phyloP scores from a whole-genome alignment of 2,797 vertebrate species.

The Macroramphosus scolopax region DNA sequence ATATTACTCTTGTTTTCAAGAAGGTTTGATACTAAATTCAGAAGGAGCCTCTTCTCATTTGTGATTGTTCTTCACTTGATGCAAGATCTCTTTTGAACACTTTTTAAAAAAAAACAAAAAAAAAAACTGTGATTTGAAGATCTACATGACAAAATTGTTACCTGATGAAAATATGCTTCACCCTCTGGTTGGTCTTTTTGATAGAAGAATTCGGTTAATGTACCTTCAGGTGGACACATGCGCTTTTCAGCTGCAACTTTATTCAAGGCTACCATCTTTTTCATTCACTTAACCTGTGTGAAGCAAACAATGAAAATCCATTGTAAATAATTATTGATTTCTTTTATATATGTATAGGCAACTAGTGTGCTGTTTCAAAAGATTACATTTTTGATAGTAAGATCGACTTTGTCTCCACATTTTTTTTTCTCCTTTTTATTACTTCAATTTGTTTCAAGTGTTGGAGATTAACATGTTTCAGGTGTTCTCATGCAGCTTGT shows the following conservation, averaged over 20 bases:
- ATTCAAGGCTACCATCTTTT: slow-evolving; percentile 60
- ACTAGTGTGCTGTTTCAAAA: slow-evolving; percentile 79
- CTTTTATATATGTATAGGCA: slow-evolving; percentile 80
- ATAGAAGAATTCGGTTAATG: slow-evolving; percentile 50
- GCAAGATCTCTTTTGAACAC: slow-evolving; percentile 62
- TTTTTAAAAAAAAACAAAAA: slow-evolving; percentile 58
- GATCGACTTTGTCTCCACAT: slow-evolving; percentile 62
- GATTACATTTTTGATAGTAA: slow-evolving; percentile 74
- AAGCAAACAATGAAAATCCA: slow-evolving; percentile 64
- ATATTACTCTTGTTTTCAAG: slow-evolving; percentile 57
- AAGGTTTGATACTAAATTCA: slow-evolving; percentile 58
- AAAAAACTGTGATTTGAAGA: slow-evolving; percentile 57
- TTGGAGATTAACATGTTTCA: slow-evolving; percentile 60
- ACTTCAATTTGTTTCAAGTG: slow-evolving; percentile 58
- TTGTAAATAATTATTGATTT: slow-evolving; percentile 80
- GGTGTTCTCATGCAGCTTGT: slow-evolving; percentile 54
- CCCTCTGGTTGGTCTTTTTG: slow-evolving; percentile 48
- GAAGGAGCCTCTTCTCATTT: slow-evolving; percentile 59
- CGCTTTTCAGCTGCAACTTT: slow-evolving; percentile 64
- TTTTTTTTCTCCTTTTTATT: slow-evolving; percentile 39
- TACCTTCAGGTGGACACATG: slow-evolving; percentile 55
- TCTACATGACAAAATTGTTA: slow-evolving; percentile 53
- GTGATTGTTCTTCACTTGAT: slow-evolving; percentile 68
- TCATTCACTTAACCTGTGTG: slow-evolving; percentile 53
- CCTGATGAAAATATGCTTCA: slow-evolving; percentile 37